These are phyloP conservation scores for Plagodis dolabraria DNA, from an alignment of 2,888 invertebrate species.

Conservation along the genomic window DNA sequence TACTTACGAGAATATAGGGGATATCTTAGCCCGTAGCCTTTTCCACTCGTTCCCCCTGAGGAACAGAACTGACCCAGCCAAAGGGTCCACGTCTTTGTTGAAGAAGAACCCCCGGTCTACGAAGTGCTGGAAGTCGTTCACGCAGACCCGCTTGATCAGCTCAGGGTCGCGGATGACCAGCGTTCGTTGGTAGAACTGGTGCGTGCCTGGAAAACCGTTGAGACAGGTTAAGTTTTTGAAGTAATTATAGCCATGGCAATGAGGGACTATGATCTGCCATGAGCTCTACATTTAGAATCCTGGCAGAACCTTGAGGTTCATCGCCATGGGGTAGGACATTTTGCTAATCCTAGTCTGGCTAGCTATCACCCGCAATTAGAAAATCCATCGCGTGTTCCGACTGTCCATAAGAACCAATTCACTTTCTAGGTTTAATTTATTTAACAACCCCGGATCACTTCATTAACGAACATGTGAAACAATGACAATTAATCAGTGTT, in stretches of 20 bases:
- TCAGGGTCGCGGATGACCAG: constrained; percentile 74
- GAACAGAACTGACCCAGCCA: constrained; percentile 76
- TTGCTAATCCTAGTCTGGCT: no score
- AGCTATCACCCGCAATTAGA: no score
- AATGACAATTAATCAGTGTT: no score
- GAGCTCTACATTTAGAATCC: no score
- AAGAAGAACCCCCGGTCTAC: constrained; percentile 79
- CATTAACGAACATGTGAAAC: no score
- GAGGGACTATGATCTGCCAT: no score
- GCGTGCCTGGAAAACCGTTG: constrained; percentile 62
- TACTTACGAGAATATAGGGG: constrained; percentile 79
- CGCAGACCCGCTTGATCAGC: constrained; percentile 73
- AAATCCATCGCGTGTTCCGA: no score
- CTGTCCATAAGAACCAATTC: no score
- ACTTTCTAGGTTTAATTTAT: no score
- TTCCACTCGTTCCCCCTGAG: constrained; percentile 77
- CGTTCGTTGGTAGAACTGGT: constrained; percentile 79
- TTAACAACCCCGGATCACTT: no score
- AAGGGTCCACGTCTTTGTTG: constrained; percentile 72
- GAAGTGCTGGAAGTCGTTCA: constrained; percentile 79
- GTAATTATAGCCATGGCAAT: background rate
- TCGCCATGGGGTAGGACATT: no score
- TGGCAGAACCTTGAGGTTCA: no score
- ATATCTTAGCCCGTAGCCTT: constrained; percentile 72
- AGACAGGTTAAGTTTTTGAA: background rate